These are phyloP conservation scores for Isotomurus palustris DNA, from an alignment of 2,888 invertebrate genomes.

Conservation along the genomic window DNA sequence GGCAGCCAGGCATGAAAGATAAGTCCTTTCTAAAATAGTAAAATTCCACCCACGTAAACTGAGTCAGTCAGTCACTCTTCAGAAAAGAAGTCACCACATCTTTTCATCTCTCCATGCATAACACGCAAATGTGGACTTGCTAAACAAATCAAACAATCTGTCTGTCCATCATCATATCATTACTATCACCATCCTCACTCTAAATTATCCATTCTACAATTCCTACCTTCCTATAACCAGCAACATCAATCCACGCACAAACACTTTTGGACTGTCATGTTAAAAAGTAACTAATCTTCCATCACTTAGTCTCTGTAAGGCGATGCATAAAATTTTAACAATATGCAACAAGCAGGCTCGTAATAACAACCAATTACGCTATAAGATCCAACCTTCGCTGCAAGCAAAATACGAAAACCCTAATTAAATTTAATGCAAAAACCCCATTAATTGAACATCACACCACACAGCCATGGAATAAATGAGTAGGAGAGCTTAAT, in stretches of 20 bases:
- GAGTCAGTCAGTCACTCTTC: neutral
- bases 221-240: neutral
- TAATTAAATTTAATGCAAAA: neutral
- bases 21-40: constrained; percentile 11
- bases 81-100: neutral
- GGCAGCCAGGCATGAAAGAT: neutral
- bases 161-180: neutral
- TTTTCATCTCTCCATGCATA: neutral
- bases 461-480: too few species aligned
- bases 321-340: neutral
- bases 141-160: constrained; percentile 7
- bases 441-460: neutral
- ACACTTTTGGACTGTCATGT: too few species aligned
- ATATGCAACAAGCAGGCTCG: neutral
- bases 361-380: neutral
- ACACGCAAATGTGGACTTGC: neutral
- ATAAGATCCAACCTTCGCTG: neutral
- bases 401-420: neutral
- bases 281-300: too few species aligned
- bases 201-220: too few species aligned
- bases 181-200: neutral
- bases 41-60: constrained; percentile 13
- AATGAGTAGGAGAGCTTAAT: neutral
- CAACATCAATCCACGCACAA: neutral
- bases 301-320: too few species aligned